A percentile compares a stretch with the other conserved stretches of the same genome.
phyloP scores from a whole-genome alignment of 2,888 invertebrate genomes.

The Phortica magna region DNA sequence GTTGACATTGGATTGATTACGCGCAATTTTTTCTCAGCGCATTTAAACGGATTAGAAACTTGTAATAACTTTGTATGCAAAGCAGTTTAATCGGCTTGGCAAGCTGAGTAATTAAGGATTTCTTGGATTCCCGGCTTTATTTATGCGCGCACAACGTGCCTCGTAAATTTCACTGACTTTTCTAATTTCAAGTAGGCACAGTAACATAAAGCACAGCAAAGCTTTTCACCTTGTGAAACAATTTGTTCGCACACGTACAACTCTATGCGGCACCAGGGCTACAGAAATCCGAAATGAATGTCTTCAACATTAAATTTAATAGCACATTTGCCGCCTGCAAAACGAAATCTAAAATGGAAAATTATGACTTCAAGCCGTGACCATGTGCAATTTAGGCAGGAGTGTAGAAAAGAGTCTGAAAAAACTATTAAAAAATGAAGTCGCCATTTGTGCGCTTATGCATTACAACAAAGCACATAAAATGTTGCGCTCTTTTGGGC shows the following conservation, averaged over 20 bases:
- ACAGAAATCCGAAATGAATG: constrained; percentile 62
- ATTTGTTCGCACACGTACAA: no score
- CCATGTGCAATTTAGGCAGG: constrained; percentile 55
- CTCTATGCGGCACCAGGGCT: no score
- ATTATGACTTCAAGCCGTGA: constrained; percentile 66
- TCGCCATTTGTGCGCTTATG: constrained; percentile 7
- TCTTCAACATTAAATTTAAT: constrained; percentile 56
- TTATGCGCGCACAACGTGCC: neutral
- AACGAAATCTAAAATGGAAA: constrained; percentile 34
- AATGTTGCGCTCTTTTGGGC: no score
- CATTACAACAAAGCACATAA: constrained; percentile 28
- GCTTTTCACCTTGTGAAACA: no score
- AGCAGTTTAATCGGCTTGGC: constrained; percentile 23
- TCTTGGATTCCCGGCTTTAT: neutral
- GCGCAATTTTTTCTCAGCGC: constrained; percentile 52
- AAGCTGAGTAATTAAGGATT: constrained; percentile 56
- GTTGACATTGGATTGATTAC: constrained; percentile 58
- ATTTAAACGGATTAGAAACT: constrained; percentile 53
- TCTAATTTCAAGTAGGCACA: no score
- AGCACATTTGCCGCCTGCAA: constrained; percentile 41
- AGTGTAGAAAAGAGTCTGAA: neutral
- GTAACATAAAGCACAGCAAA: no score
- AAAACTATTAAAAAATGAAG: neutral
- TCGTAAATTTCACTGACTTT: neutral
- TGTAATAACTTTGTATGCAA: constrained; percentile 54